Evolutionary conservation across 2,113 vertebrate genomes (phyloP).

Genomic region (Pteronura brasiliensis): DNA sequence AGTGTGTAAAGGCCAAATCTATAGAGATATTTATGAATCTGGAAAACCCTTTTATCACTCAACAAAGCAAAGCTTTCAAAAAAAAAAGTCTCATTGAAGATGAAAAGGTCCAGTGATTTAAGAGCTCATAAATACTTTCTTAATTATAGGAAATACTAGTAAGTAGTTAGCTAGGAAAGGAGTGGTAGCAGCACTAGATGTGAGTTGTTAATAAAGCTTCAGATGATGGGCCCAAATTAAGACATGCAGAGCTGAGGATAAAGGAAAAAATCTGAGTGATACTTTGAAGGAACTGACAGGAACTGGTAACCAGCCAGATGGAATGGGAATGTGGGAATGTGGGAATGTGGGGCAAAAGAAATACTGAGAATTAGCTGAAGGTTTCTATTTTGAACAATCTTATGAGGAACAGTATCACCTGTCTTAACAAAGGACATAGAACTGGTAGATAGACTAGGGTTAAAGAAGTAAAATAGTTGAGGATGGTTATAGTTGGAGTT

Average conservation of each 20-base stretch:
- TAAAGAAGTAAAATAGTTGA: background rate
- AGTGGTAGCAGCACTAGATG: background rate
- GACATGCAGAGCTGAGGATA: background rate
- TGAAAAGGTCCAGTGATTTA: background rate
- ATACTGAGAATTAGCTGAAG: background rate
- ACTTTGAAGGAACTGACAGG: background rate
- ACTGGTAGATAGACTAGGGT: too few relatives aligned
- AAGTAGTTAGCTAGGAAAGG: background rate
- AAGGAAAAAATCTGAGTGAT: background rate
- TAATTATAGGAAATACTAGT: background rate
- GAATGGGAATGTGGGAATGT: too few relatives aligned
- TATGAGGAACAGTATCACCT: background rate
- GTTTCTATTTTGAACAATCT: background rate
- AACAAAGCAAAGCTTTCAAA: background rate
- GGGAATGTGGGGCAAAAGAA: background rate
- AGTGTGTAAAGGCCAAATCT: background rate
- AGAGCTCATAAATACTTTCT: background rate
- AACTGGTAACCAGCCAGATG: background rate
- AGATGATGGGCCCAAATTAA: background rate
- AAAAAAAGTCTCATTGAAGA: background rate
- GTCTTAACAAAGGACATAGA: background rate
- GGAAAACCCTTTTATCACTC: background rate
- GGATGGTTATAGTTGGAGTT: background rate
- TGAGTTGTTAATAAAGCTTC: background rate
- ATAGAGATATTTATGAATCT: background rate